Conservation (phyloP, 2,113 vertebrate species). For the Nipponia nippon region DNA sequence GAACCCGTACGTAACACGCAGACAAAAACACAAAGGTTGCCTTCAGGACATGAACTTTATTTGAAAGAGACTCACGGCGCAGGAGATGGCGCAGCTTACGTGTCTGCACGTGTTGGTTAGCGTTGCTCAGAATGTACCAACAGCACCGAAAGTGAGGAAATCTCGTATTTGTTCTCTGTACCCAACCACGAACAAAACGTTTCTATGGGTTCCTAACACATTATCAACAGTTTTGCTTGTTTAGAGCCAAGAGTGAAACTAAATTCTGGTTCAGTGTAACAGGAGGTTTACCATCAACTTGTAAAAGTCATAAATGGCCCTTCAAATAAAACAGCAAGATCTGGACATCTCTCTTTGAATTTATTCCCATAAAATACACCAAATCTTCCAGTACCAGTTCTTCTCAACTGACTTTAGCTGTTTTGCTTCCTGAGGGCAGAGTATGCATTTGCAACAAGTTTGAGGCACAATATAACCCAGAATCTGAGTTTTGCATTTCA, state of each 20-base stretch:
- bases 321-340: background rate
- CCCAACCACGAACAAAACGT: background rate
- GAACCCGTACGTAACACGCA: accelerated
- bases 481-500: background rate
- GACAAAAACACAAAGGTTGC: background rate
- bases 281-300: background rate
- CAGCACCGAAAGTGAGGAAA: constrained; percentile 2
- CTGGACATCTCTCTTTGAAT: background rate
- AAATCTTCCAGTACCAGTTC: background rate
- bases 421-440: background rate
- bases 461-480: background rate
- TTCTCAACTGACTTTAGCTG: background rate
- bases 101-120: background rate
- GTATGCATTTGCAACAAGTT: background rate
- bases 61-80: background rate
- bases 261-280: background rate
- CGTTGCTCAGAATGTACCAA: background rate
- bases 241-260: background rate
- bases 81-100: background rate
- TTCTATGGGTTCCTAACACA: background rate
- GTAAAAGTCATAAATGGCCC: background rate
- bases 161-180: background rate
- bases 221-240: background rate
- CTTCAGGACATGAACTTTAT: background rate
- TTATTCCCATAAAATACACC: background rate